phyloP scores from a whole-genome alignment of 2,888 invertebrate genomes.

The Platycheirus albimanus region DNA sequence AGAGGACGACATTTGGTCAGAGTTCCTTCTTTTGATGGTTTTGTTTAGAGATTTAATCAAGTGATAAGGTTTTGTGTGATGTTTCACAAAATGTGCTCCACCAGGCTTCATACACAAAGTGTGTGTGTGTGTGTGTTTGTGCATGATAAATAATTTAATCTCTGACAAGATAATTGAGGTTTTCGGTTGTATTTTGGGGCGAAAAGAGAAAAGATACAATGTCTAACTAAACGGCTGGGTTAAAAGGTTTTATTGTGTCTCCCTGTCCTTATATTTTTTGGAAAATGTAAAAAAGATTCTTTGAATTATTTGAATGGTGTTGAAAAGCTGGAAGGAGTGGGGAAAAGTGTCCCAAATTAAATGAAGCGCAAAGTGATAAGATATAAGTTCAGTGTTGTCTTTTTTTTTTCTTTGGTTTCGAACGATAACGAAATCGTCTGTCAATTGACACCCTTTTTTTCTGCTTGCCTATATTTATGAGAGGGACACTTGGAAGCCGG shows the following conservation, averaged over 20 bases:
- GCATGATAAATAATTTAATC: conserved; percentile 51
- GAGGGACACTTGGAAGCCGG: background rate
- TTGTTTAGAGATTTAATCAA: conserved; percentile 71
- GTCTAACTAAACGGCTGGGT: conserved; percentile 23
- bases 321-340: background rate
- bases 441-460: conserved; percentile 15
- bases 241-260: conserved; percentile 34
- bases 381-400: conserved; percentile 3
- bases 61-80: conserved; percentile 67
- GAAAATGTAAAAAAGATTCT: conserved; percentile 14
- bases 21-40: conserved; percentile 60
- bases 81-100: conserved; percentile 30
- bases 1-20: conserved; percentile 56
- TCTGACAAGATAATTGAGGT: conserved; percentile 43
- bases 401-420: background rate
- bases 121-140: background rate
- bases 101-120: background rate
- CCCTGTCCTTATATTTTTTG: background rate
- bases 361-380: conserved; percentile 37
- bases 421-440: background rate
- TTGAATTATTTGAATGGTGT: conserved; percentile 31
- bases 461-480: too few species aligned
- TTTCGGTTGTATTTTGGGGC: conserved; percentile 1
- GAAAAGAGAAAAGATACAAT: background rate
- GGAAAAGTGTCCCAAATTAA: conserved; percentile 30